These are phyloP conservation scores for Metalampra italica DNA, from an alignment of 2,888 invertebrate species.

Conservation along the genomic window DNA sequence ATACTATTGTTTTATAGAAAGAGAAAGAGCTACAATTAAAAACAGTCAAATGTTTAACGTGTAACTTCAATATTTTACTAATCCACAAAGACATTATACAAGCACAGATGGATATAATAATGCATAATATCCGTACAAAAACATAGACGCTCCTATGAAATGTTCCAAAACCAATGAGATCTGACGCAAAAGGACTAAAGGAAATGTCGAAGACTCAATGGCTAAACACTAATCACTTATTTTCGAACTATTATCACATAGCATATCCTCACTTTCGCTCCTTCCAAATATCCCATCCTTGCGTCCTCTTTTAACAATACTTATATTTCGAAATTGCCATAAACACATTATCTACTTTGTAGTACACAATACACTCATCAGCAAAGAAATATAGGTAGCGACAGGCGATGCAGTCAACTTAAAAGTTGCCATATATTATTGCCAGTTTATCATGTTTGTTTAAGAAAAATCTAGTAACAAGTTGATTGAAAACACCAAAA, in stretches of 20 bases:
- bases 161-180: constrained; percentile 35
- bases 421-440: neutral
- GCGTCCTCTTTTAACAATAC: constrained; percentile 19
- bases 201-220: constrained; percentile 32
- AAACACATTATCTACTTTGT: constrained; percentile 7
- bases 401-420: neutral
- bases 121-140: constrained; percentile 1
- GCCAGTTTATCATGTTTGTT: neutral
- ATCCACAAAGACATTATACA: too few relatives aligned
- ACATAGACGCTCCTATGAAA: constrained; percentile 71
- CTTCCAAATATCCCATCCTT: constrained; percentile 28
- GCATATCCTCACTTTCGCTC: constrained; percentile 45
- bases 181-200: constrained; percentile 30
- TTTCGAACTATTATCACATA: constrained; percentile 68
- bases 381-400: neutral
- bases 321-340: constrained; percentile 6
- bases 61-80: too few relatives aligned
- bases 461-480: neutral
- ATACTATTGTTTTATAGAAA: too few relatives aligned
- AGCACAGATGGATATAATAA: too few relatives aligned
- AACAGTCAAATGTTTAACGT: too few relatives aligned
- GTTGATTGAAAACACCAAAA: neutral
- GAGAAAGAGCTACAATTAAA: too few relatives aligned
- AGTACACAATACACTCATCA: neutral
- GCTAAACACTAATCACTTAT: constrained; percentile 44